Base-by-base conservation (phyloP, 2,888 invertebrate genomes). In the Hypolimnas misippus region DNA sequence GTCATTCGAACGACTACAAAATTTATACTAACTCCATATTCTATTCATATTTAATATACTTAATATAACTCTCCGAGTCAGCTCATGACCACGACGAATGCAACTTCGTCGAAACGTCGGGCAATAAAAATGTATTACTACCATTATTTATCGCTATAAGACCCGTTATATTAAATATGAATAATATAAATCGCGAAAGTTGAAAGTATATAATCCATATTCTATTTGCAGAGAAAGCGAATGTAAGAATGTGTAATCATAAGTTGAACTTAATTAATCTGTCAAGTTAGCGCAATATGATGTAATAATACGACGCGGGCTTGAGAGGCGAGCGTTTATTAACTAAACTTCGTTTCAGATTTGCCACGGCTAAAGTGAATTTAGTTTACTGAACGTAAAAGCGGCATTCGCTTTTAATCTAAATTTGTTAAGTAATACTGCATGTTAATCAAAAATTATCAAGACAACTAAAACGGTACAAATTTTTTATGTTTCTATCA, bases 231-330 rank as follows among this genome's bases (percentile, higher is more conserved):
- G 35, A 29, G 21, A 44, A 44, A 31, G 33, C 7, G 44, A 46
- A 21, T 52, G 49, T 55, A 53, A 51, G 63, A 65, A 67, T 67
- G 66, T 72, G 65, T 72, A 68, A 74, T 75, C 74, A 69, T 74
- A 76, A 76, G 74, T 73, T 70, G 70, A 70, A 77, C 74, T 76
- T 83, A 81, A 84, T 85, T 83, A 85, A 80, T 82, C 76, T 79
- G 82, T 81, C 81, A 77, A 76, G 74, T 75, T 75, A 75, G 70
- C 74, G 75, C 75, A 79, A 76, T 77, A 78, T 73, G 75, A 73
- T 73, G 75, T 69, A 70, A 72, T 74, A 71, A 70, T 72, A 69
- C 67, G 63, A 66, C 52, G 68, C 52, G 57, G 62, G 66, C 56
- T 64, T 57, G 66, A 65, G 56, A 67, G 62, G 50, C 57, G 62